Base-by-base conservation (phyloP, 2,797 vertebrate genomes). In the Sitta carolinensis region DNA sequence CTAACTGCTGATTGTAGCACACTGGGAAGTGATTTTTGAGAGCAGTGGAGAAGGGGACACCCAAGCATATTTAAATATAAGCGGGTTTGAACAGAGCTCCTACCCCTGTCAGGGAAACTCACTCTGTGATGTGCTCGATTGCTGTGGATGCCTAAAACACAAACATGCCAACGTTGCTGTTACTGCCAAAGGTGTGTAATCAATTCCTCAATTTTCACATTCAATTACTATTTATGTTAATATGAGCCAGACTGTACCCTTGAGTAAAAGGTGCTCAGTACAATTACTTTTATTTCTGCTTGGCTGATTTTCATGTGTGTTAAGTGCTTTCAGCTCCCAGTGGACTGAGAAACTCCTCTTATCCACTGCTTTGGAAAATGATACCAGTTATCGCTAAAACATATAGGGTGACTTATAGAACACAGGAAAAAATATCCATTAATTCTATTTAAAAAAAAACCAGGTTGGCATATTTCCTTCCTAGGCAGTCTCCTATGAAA, bases 101-200 rank as follows among this genome's bases (percentile, higher is more conserved):
- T 64, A 3, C 21, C 27, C 52, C 32, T 77, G 40, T 26, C 34
- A 57, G 50, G 47, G 27, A 86, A 55, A 23, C 45, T 69, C n/a
- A 5, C 26, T n/a, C 20, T 4, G 0, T 22, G 40, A 66, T 0
- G 0, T 42, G 8, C 19, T 72, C 0, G 0, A 20, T 23, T 63
- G 67, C 77, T 38, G 19, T 25, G 55, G 57, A 32, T 15, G 70
- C 54, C 82, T 69, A 6, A 51, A 75, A 48, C 34, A 42, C 1
- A 10, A 80, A 70, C 72, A 23, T 29, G 87, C 75, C 84, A 34
- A 25, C 0, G 0, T 26, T 15, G 79, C 58, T 54, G 51, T 14
- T 70, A 26, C 80, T 93, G 89, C 80, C 87, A 88, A 70, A 82
- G 74, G 61, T 51, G 61, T 63, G 83, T 13, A 27, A 88, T 79